Conservation (phyloP, 2,888 invertebrate genomes). For the Carabus problematicus region DNA sequence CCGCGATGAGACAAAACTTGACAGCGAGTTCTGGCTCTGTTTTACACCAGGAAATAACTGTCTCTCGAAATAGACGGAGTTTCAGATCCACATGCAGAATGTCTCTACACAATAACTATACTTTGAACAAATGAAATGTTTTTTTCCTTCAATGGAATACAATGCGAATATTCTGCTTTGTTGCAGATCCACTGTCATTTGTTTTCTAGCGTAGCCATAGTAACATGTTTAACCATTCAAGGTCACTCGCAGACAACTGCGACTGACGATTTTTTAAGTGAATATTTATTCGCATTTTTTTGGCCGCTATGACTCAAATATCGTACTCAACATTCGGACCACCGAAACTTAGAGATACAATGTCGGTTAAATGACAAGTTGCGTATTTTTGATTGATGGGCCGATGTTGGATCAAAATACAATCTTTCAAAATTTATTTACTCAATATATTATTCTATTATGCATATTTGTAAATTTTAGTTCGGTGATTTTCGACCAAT, state of each 20-base stretch:
- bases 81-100: not conserved
- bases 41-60: not conserved
- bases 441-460: too few species aligned
- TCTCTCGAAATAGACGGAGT: not conserved
- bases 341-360: too few species aligned
- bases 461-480: too few species aligned
- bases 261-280: too few species aligned
- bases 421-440: too few species aligned
- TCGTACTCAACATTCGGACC: too few species aligned
- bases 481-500: too few species aligned
- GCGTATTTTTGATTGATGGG: too few species aligned
- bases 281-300: too few species aligned
- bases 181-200: slow-evolving; percentile 26
- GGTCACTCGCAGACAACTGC: slow-evolving; percentile 38
- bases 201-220: slow-evolving; percentile 24
- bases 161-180: slow-evolving; percentile 8
- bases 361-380: too few species aligned
- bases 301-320: too few species aligned
- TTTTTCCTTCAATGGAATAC: not conserved
- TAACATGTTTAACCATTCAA: slow-evolving; percentile 39
- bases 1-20: not conserved
- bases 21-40: not conserved
- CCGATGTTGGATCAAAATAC: too few species aligned
- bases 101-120: not conserved
- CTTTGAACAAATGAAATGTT: not conserved